A percentile compares a stretch with the other conserved stretches of the same genome.
These are phyloP conservation scores for Sceloporus tristichus DNA, from an alignment of 2,113 vertebrate genomes.

Conservation along the genomic window DNA sequence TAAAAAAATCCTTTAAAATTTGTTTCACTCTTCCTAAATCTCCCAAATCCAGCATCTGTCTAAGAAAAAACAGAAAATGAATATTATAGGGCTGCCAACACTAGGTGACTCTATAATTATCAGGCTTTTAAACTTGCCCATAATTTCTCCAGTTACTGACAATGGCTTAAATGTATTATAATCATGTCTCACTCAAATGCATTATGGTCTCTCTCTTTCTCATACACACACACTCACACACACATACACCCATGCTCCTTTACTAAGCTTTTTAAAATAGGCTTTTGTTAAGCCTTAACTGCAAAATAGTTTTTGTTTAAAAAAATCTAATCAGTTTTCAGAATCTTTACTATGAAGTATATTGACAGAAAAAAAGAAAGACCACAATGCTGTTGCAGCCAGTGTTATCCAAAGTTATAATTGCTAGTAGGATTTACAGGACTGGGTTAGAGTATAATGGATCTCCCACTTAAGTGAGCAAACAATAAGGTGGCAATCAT, in stretches of 20 bases:
- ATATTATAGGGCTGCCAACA: constrained; percentile 48
- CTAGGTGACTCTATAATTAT: constrained; percentile 67
- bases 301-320: constrained; percentile 51
- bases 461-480: constrained; percentile 13
- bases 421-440: constrained; percentile 29
- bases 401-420: constrained; percentile 36
- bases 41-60: constrained; percentile 47
- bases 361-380: constrained; percentile 38
- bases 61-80: constrained; percentile 39
- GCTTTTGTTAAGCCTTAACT: constrained; percentile 62
- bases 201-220: neutral
- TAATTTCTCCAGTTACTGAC: constrained; percentile 65
- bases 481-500: constrained; percentile 38
- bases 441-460: constrained; percentile 20
- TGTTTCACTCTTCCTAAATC: constrained; percentile 10
- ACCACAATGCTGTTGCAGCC: constrained; percentile 1
- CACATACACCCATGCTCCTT: neutral
- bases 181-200: constrained; percentile 52
- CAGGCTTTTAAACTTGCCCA: constrained; percentile 57
- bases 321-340: constrained; percentile 57
- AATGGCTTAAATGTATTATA: constrained; percentile 56
- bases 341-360: constrained; percentile 52
- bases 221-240: neutral
- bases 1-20: neutral
- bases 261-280: constrained; percentile 49